Base-by-base conservation (phyloP, 2,888 invertebrate genomes). In the Panopea generosa region DNA sequence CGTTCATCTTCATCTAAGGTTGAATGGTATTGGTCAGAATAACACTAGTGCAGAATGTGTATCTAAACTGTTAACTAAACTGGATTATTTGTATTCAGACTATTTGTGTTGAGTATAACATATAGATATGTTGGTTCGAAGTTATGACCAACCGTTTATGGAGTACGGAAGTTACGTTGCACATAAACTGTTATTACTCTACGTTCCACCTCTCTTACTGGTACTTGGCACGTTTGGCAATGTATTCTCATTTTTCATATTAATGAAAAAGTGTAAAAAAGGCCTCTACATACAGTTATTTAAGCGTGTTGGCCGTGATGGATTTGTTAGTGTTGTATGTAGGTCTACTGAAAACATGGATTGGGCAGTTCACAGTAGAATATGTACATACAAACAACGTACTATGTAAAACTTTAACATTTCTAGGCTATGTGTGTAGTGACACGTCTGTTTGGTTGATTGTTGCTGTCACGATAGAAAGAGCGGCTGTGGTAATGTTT, bases 221-320 rank as follows among this genome's bases (percentile, higher is more conserved):
- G 56, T 90, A 7, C 63, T 91, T n/a, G 92, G 92, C 1, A 90
- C 90, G 3, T 81, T 91, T 40, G 92, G 92, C 16, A 92, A 92
- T 63, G 67, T 90, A 22, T 84, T 91, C 68, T 87, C 90, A 2
- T 90, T 91, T 69, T 75, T 86, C 45, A 87, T 91, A 24, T 82
- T 92, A 20, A 86, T 87, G n/a, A 84, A 88, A 55, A 86, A 87
- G n/a, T 63, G 73, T 87, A 0, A 88, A 89, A 85, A 85, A 86
- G 24, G 86, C 88, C 14, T 91, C 91, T 14, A 91, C 91, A 0
- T 91, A 91, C 71, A 84, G 85, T 16, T 92, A 91, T 70, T 79
- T 92, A 27, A 86, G 88, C 29, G 88, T 88, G 0, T 75, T 92
- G 40, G 87, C 92, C 1, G 66, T 92, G 1, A 87, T 88, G 56